These are phyloP conservation scores for Thryonomys swinderianus DNA, from an alignment of 2,113 vertebrate genomes.

Conservation along the genomic window DNA sequence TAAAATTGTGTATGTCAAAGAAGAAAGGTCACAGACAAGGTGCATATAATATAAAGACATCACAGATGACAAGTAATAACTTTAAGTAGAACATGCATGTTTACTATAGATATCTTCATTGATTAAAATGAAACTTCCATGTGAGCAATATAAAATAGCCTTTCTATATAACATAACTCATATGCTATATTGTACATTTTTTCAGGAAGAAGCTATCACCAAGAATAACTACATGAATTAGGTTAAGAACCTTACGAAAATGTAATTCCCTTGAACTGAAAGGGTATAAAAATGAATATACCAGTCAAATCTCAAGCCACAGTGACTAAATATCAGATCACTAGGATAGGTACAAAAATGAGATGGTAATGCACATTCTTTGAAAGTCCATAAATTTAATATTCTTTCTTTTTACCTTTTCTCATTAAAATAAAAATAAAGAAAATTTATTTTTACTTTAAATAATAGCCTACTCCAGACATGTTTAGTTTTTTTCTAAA, in stretches of 20 bases:
- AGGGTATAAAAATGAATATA: slow-evolving; percentile 52
- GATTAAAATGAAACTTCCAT: slow-evolving; percentile 79
- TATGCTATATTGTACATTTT: not conserved
- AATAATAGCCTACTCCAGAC: not conserved
- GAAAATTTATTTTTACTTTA: slow-evolving; percentile 50
- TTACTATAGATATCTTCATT: slow-evolving; percentile 76
- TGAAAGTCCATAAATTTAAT: not conserved
- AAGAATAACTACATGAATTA: slow-evolving; percentile 12
- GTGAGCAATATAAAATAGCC: slow-evolving; percentile 64
- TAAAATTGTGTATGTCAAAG: slow-evolving; percentile 88
- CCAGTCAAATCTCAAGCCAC: slow-evolving; percentile 44
- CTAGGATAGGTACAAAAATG: not conserved
- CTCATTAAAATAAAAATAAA: slow-evolving; percentile 33
- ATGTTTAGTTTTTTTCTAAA: not conserved
- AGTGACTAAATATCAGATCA: slow-evolving; percentile 36
- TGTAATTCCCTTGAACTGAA: slow-evolving; percentile 7
- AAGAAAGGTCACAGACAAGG: slow-evolving; percentile 82
- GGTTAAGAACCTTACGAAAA: slow-evolving; percentile 63
- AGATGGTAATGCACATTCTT: not conserved
- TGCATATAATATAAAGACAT: slow-evolving; percentile 86
- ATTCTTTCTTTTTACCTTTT: slow-evolving; percentile 10
- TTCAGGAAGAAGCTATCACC: not conserved
- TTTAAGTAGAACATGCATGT: slow-evolving; percentile 86
- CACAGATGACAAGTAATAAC: slow-evolving; percentile 93
- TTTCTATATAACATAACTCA: not conserved